These are phyloP conservation scores for Drosophila fulvimacula DNA, from an alignment of 2,888 invertebrate genomes.

Conservation along the genomic window DNA sequence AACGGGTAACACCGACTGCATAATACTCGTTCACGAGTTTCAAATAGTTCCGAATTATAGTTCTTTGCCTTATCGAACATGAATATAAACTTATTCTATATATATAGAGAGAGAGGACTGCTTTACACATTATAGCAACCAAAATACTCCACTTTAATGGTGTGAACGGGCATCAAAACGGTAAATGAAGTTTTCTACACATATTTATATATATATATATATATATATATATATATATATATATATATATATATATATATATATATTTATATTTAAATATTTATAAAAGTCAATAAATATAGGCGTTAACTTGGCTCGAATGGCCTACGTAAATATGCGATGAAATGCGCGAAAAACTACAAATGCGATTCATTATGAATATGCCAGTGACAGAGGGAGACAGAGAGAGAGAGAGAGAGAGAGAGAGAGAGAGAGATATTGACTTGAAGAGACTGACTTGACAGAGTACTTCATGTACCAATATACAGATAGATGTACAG, in stretches of 20 bases:
- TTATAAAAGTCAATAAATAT: slow-evolving; percentile 74
- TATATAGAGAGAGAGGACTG: too few species aligned
- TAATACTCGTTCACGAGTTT: not conserved
- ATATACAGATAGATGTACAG: slow-evolving; percentile 42
- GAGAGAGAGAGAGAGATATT: slow-evolving; percentile 8
- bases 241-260: not conserved
- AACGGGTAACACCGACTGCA: not conserved
- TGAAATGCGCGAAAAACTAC: slow-evolving; percentile 68
- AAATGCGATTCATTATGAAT: slow-evolving; percentile 48
- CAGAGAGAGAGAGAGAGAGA: slow-evolving; percentile 17
- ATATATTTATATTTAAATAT: slow-evolving; percentile 27
- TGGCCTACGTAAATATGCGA: slow-evolving; percentile 77
- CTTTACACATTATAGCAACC: too few species aligned
- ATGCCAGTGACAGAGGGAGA: slow-evolving; percentile 13
- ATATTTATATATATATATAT: slow-evolving; percentile 11
- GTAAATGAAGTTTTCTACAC: slow-evolving; percentile 75
- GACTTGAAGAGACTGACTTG: slow-evolving; percentile 9
- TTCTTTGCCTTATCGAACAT: not conserved
- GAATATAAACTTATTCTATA: not conserved
- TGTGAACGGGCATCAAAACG: slow-evolving; percentile 42
- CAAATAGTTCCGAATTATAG: not conserved
- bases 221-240: not conserved
- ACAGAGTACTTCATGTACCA: slow-evolving; percentile 4
- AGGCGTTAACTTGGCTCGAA: slow-evolving; percentile 75
- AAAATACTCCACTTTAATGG: not conserved